Base-by-base conservation (phyloP, 2,797 vertebrate species). In the Falco berigora region DNA sequence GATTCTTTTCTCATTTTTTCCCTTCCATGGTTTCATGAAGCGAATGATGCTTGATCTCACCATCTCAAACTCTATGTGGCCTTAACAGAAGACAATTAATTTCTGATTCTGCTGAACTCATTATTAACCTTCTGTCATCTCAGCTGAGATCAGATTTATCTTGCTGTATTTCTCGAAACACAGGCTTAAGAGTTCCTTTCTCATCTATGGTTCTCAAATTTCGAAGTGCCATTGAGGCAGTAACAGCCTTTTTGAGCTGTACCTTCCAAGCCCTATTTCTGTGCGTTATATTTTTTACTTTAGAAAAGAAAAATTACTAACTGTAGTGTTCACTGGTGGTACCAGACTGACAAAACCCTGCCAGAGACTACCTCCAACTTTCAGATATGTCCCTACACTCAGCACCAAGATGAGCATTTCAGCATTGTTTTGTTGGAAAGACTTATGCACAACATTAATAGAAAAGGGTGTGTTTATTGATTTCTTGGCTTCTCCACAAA, bases 81-180 rank as follows among this genome's bases (percentile, higher is more conserved):
- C 86, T 92, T 87, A 64, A 16, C 53, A 84, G 59, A 81, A 91
- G 64, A 94, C 58, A 96, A 94, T 98, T 97, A 75, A 94, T 67
- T 94, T 69, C 32, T 92, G 86, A 59, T 94, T 88, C 94, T 76
- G 76, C 86, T 89, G 91, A 95, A 77, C 81, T 94, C 86, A 81
- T 87, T 92, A 87, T 95, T 96, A 96, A 97, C 94, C 93, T 97
- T 76, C 75, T 91, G 63, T 93, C 82, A 21, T 50, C 44, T 89
- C 90, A 55, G 86, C 15, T 90, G 23, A 85, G 58, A 79, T 46
- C 72, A 71, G 58, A 69, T 84, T 77, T 88, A 50, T 50, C 44
- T 83, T 58, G 69, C 77, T 90, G 49, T 46, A 36, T 87, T 94
- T 94, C 87, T 79, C 75, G 72, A 94, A 95, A 63, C 64, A 61